Base-by-base conservation (phyloP, 2,797 vertebrate species). In the Kryptopterus vitreolus region DNA sequence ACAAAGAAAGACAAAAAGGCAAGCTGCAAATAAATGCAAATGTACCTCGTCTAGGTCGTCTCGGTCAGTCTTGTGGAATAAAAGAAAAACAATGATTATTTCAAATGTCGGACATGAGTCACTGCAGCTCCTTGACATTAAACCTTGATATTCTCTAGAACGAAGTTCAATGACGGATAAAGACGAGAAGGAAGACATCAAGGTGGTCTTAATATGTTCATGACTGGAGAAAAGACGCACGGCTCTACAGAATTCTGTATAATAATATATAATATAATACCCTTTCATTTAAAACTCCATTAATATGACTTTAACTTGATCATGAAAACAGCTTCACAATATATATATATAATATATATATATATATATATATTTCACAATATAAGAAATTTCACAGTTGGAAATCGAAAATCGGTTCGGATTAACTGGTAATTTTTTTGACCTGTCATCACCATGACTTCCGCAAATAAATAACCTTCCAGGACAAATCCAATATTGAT, bases 1-100 rank as follows among this genome's bases (percentile, higher is more conserved):
- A 77, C 33, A 31, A 62, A 59, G 1, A 31, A 62, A 59, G 1
- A 31, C 24, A 31, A 8, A 50, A 76, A 76, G 3, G 38, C 58
- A 63, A 76, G 57, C 43, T 9, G 4, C 58, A 48, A 50, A 4
- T 50, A 63, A 38, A 63, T 76, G 61, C 79, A 50, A 48, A 15
- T 18, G 71, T 84, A 86, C 85, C 83, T 86, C 82, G 33, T 86
- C 85, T 53, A 81, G 78, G 69, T 86, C 85, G 57, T 82, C 78
- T 12, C 82, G 59, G 74, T 82, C 78, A 12, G 76, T 74, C 82
- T 84, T 63, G 70, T 76, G 33, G 57, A 73, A 65, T 38, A 75
- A 24, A n/a, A 79, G 13, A 59, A 46, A 85, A 31, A 57, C 26
- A 76, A 82, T 22, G 31, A 78, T 71, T 35, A 76, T n/a, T n/a